Percentiles rank a stretch among this genome's conserved stretches.
These are phyloP conservation scores for Marronus borbonicus DNA, from an alignment of 2,888 invertebrate genomes.

Conservation along the genomic window DNA sequence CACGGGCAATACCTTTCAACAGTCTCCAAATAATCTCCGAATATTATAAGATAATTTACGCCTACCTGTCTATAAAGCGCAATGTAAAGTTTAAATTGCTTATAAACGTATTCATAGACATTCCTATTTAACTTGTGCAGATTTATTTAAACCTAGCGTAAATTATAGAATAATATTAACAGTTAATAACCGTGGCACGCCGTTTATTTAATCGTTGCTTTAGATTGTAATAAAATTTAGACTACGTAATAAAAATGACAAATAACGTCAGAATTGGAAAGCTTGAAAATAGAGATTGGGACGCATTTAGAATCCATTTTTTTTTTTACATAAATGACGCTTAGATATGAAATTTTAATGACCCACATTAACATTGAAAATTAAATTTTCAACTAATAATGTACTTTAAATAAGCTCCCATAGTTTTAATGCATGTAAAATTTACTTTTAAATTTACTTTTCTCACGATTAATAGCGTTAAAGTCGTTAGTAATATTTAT, in stretches of 20 bases:
- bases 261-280: background rate
- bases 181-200: background rate
- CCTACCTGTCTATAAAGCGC: no score
- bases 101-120: no score
- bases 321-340: background rate
- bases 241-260: constrained; percentile 14
- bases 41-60: no score
- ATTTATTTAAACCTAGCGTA: background rate
- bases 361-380: constrained; percentile 1
- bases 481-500: constrained; percentile 8
- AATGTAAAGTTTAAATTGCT: no score
- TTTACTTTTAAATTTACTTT: constrained; percentile 29
- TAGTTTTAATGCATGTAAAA: constrained; percentile 8
- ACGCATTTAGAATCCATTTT: constrained; percentile 10
- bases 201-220: constrained; percentile 28
- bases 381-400: constrained; percentile 8
- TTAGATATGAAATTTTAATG: constrained; percentile 11
- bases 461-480: constrained; percentile 2
- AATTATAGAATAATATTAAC: constrained; percentile 23
- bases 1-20: no score
- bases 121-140: no score
- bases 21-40: no score
- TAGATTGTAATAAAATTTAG: constrained; percentile 26
- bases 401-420: background rate
- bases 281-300: background rate